A percentile compares a stretch with the other conserved stretches of the same genome.
Evolutionary conservation across 2,797 vertebrate species (phyloP).

Genomic region (Garrulus glandarius): DNA sequence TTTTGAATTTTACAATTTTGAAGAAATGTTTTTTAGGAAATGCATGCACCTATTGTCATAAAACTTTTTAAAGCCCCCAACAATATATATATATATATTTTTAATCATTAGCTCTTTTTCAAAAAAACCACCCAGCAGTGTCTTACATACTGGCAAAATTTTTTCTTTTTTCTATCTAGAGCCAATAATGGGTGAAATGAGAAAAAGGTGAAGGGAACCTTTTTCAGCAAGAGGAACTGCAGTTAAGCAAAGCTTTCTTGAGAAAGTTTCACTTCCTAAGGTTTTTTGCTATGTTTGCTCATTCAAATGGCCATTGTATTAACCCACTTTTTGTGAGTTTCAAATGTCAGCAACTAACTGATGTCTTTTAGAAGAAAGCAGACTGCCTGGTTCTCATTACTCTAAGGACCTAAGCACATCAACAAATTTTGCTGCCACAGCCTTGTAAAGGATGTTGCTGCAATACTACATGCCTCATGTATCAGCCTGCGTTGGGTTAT

Average conservation of each 20-base stretch:
- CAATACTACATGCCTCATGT: not conserved
- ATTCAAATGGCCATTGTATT: constrained; percentile 42
- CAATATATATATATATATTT: too few relatives aligned
- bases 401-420: not conserved
- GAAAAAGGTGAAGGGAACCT: not conserved
- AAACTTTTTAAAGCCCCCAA: not conserved
- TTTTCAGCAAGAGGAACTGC: not conserved
- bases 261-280: constrained; percentile 66
- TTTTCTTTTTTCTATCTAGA: not conserved
- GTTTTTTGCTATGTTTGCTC: constrained; percentile 46
- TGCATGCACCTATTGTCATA: not conserved
- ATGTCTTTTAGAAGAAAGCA: not conserved
- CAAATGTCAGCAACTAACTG: constrained; percentile 4
- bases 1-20: constrained; percentile 32
- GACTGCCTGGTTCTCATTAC: not conserved
- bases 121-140: not conserved
- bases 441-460: not conserved
- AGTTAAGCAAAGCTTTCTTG: constrained; percentile 39
- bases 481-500: not conserved
- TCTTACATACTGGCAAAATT: not conserved
- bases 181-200: not conserved
- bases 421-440: not conserved
- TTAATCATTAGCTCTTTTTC: not conserved
- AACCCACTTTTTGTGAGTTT: constrained; percentile 36
- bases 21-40: not conserved